Evolutionary conservation across 1,140 invertebrate genomes (phyloP).

Genomic region (Nephila pilipes): DNA sequence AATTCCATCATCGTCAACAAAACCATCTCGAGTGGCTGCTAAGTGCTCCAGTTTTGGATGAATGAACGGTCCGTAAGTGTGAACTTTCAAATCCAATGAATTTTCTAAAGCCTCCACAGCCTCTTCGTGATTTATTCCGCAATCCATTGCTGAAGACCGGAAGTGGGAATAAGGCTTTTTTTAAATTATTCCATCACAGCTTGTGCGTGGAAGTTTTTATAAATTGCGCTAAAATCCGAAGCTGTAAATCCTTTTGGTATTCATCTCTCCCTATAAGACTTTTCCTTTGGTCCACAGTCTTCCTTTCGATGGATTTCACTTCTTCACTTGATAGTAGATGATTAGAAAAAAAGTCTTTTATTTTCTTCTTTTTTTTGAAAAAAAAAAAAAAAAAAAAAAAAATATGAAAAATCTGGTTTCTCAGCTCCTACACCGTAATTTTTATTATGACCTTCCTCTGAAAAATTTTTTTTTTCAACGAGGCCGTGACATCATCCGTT

Average conservation of each 20-base stretch:
- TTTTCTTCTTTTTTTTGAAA: too few species aligned
- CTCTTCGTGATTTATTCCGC: too few species aligned
- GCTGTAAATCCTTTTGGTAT: neutral
- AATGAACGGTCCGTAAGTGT: neutral
- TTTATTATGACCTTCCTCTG: neutral
- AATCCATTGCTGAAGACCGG: too few species aligned
- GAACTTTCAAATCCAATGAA: too few species aligned
- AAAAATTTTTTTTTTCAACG: neutral
- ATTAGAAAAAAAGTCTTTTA: neutral
- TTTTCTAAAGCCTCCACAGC: too few species aligned
- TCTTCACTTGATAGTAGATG: neutral
- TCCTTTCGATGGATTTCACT: neutral
- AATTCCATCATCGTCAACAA: neutral
- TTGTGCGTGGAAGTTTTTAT: neutral
- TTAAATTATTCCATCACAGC: neutral
- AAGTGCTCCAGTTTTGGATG: neutral
- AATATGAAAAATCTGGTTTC: neutral
- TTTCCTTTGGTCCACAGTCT: neutral
- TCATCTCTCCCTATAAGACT: neutral
- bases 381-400: too few species aligned
- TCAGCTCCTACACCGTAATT: neutral
- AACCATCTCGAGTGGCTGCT: neutral
- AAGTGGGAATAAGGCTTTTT: neutral
- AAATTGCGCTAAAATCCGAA: neutral
- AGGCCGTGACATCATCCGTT: neutral